Evolutionary conservation across 2,113 vertebrate species (phyloP), one percentile per base, ranked within the genome.

Genomic region (Megaceryle maxima): DNA sequence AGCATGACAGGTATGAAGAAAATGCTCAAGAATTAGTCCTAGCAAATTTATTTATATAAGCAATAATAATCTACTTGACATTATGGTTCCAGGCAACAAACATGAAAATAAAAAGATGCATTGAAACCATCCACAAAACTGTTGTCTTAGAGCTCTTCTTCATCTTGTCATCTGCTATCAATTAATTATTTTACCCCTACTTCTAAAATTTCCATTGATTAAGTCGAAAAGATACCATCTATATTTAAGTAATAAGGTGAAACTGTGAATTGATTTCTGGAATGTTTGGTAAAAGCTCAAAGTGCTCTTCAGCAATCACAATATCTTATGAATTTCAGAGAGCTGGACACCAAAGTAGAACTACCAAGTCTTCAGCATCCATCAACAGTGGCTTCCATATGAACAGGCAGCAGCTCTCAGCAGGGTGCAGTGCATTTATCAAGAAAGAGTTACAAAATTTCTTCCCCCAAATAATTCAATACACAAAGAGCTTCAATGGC

Each of bases 341-440:
- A 67, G 5, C 1, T 3, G 4, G 13, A 68, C 2, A 2, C 10
- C n/a, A 56, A 81, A 92, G 67, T 5, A 72, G 10, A 87, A 29
- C 26, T 55, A 29, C 6, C 4, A 41, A 22, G 7, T 56, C 35
- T 74, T 81, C 44, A 37, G 22, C 5, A 0, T 41, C 13, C 11
- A 50, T 37, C 55, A 83, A 21, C 15, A 89, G 21, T 3, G 8
- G 16, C 10, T 82, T 13, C 13, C 21, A 4, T 56, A 17, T 41
- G 76, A 85, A 72, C 2, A 13, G 0, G 3, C 25, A 94, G 31
- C 12, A 83, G 18, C 4, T 90, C 11, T 66, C 39, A 74, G 46
- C 0, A 0, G 13, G 17, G 3, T 62, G 20, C 35, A 84, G 15
- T 28, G 41, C 1, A 0, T 9, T 62, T 48, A 11, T 18, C 13